Evolutionary conservation across 2,888 invertebrate species (phyloP), one percentile per base, ranked within the genome.

Genomic region (Apamea crenata): DNA sequence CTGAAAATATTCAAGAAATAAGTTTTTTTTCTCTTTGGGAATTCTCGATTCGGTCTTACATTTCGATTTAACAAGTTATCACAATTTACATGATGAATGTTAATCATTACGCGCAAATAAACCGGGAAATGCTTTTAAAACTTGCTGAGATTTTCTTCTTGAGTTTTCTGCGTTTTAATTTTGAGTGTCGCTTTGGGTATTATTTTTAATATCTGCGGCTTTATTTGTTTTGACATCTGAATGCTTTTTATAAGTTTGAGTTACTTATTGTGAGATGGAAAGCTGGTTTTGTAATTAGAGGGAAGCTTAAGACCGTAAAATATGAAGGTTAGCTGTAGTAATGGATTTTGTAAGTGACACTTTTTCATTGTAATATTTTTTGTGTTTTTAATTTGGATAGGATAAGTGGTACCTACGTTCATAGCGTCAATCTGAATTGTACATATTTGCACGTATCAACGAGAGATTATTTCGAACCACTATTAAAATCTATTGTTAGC

Each of bases 31-130:
- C 90, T 79, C 59, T 81, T 84, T 84, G 71, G 73, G 90, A 89
- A 91, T 91, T 86, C 85, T 90, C 91, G 74, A 87, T 87, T 87
- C 74, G 78, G 80, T 81, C 88, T 86, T 92, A 92, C 91, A 92
- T 94, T 95, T 93, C 93, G 92, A 94, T 95, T 94, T 93, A 92
- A 91, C 91, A 94, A 95, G 92, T 95, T 93, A 87, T 91, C 94
- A 95, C 94, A 95, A 96, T 96, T 96, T 96, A 95, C 95, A 96
- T 95, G 93, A 92, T 94, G 95, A 95, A 95, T 95, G 94, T 93
- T 91, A 92, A 92, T 91, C 90, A 92, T 91, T 92, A 93, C 93
- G 91, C 91, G 91, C 91, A 94, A 95, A 95, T 94, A 95, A 94
- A 96, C 93, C 90, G 87, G 85, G 85, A 88, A 93, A 93, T 89